Base-by-base conservation (phyloP, 2,797 vertebrate genomes). In the Cyclura pinguis region DNA sequence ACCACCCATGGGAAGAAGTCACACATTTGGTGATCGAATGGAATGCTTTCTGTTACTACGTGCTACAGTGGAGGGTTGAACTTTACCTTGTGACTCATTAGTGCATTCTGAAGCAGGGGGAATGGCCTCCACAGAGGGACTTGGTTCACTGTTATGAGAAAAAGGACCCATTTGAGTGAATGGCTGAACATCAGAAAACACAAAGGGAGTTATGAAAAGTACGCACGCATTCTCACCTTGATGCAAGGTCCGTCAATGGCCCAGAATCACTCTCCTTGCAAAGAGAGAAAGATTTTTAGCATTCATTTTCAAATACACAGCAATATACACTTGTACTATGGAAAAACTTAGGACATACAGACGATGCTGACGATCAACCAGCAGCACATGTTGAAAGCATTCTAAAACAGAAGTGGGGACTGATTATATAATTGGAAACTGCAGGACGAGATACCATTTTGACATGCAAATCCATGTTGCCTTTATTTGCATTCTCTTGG, bases 141-240 rank as follows among this genome's bases (percentile, higher is more conserved):
- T 87, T 42, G 0, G 27, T 14, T 95, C 94, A 78, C 97, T 97
- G 95, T 24, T 62, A 93, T 95, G 84, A 93, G 24, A 91, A 87
- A 6, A 91, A 86, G 22, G 77, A 67, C 73, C 22, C 38, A 85
- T 92, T 93, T 87, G 94, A 77, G 84, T 8, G 74, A 2, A 73
- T 64, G 14, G 64, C 32, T 42, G 6, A 1, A 10, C 1, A 3
- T 5, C 18, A 78, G 2, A 67, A 72, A n/a, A 78, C 38, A 7
- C 6, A 29, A 62, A 18, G 27, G 89, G 13, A 35, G 62, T 29
- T 90, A 84, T 88, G 64, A 59, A 55, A 86, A 20, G 85, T 76
- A 47, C 6, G 32, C 74, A 29, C 1, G 2, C 62, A 62, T 29
- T 0, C 93, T 94, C 29, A 97, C 97, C 97, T 97, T 95, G 92